phyloP scores from a whole-genome alignment of 2,888 invertebrate species.

The Malacosoma neustria region DNA sequence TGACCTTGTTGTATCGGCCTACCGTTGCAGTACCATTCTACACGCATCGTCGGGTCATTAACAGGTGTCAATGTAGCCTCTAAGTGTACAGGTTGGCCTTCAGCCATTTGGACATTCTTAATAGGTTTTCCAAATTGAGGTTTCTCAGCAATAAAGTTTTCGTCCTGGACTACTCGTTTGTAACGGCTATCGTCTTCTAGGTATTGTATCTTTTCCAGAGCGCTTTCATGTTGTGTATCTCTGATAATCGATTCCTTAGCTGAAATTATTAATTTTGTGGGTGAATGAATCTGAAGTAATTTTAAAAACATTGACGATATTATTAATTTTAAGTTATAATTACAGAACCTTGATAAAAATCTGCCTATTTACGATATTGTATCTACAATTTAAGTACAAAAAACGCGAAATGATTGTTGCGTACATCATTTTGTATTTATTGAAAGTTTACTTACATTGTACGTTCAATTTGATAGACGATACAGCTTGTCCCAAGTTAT shows the following conservation, averaged over 20 bases:
- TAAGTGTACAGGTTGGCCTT: slow-evolving; percentile 91
- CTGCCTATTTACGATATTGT: too few species aligned
- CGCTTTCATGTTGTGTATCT: slow-evolving; percentile 95
- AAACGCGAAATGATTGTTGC: too few species aligned
- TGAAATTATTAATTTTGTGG: slow-evolving; percentile 37
- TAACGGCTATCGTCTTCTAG: slow-evolving; percentile 90
- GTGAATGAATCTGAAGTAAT: too few species aligned
- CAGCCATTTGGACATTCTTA: slow-evolving; percentile 88
- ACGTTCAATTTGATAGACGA: slow-evolving; percentile 88
- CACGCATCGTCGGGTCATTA: slow-evolving; percentile 98
- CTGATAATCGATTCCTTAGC: slow-evolving; percentile 88
- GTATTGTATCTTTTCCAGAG: slow-evolving; percentile 92
- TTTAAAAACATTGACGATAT: too few species aligned
- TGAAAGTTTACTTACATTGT: slow-evolving; percentile 77
- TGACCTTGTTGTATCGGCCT: slow-evolving; percentile 94
- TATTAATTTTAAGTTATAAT: too few species aligned
- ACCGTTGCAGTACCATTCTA: slow-evolving; percentile 98
- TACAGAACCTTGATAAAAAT: too few species aligned
- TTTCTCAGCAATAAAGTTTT: slow-evolving; percentile 85
- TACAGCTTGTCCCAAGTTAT: slow-evolving; percentile 87
- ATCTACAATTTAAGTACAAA: too few species aligned
- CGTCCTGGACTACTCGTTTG: slow-evolving; percentile 82
- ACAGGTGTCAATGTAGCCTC: slow-evolving; percentile 97
- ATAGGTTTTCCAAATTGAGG: slow-evolving; percentile 93
- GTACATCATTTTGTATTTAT: not conserved